Percentiles rank a stretch among this genome's conserved stretches.
Evolutionary conservation across 2,113 vertebrate genomes (phyloP).

Genomic region (Alethe diademata): DNA sequence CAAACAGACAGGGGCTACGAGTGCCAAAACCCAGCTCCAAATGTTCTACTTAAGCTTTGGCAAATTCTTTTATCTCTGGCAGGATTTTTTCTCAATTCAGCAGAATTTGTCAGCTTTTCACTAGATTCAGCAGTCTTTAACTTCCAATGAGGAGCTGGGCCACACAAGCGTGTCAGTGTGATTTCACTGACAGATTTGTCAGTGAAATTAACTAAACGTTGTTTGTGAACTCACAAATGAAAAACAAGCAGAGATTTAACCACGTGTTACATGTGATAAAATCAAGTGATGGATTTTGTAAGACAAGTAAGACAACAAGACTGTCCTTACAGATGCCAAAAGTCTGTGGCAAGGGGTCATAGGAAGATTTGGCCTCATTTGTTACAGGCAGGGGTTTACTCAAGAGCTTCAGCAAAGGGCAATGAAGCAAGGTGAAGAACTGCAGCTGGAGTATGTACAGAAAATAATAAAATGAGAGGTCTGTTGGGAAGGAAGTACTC

Average conservation of each 20-base stretch:
- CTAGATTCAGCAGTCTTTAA: conserved; percentile 18
- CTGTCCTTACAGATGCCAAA: not conserved
- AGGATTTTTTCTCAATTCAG: not conserved
- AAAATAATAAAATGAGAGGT: not conserved
- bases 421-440: not conserved
- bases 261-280: fast-evolving
- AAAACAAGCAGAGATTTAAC: not conserved
- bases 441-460: not conserved
- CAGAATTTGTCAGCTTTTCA: conserved; percentile 18
- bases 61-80: not conserved
- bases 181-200: not conserved
- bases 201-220: not conserved
- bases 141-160: not conserved
- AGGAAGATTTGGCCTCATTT: not conserved
- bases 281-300: not conserved
- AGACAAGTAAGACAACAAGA: not conserved
- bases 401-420: not conserved
- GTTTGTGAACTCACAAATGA: not conserved
- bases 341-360: not conserved
- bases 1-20: not conserved
- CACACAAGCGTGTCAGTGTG: not conserved
- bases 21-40: not conserved
- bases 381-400: not conserved
- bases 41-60: conserved; percentile 2
- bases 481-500: not conserved